Base-by-base conservation (phyloP, 2,113 vertebrate genomes). In the Polyodon spathula region DNA sequence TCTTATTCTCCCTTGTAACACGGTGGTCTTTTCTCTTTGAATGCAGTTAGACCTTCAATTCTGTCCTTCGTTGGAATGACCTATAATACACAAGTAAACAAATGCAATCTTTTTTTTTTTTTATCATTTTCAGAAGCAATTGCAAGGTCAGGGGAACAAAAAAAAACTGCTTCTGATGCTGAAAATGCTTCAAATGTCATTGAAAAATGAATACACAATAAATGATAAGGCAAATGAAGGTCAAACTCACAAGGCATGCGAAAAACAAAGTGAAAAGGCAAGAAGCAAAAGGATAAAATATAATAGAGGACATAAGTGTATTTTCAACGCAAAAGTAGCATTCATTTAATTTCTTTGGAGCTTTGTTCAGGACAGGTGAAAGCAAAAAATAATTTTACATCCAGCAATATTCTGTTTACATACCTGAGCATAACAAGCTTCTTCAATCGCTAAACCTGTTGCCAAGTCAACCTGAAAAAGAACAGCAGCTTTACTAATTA, bases 401-500 rank as follows among this genome's bases (percentile, higher is more conserved):
- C 17, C 43, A n/a, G 16, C n/a, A 51, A 41, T 16, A 9, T 37
- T 9, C 46, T 40, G 16, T 15, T 67, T 62, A 81, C 87, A 66
- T 84, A 98, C 94, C 91, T 98, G 96, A 73, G 93, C 90, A 8
- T 98, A 98, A 66, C 95, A 98, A 0, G 96, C 95, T 80, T 98
- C 95, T 83, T 98, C 96, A 78, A 98, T 97, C 14, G 94, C 95
- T 78, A 98, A 79, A 27, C 94, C 96, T 51, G 96, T 98, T 48
- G 90, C 73, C 73, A 98, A 84, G 79, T 98, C 95, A 5, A 98
- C 96, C 96, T 98, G 74, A 61, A 72, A 69, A 74, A 67, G 48
- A 77, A 74, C 10, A 59, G 27, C 43, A 59, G 2, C 44, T 10
- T 46, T 46, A 10, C 44, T 10, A 14, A 10, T 46, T 46, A 46